phyloP scores from a whole-genome alignment of 1,140 invertebrate species.

The Rhopalosiphum padi region DNA sequence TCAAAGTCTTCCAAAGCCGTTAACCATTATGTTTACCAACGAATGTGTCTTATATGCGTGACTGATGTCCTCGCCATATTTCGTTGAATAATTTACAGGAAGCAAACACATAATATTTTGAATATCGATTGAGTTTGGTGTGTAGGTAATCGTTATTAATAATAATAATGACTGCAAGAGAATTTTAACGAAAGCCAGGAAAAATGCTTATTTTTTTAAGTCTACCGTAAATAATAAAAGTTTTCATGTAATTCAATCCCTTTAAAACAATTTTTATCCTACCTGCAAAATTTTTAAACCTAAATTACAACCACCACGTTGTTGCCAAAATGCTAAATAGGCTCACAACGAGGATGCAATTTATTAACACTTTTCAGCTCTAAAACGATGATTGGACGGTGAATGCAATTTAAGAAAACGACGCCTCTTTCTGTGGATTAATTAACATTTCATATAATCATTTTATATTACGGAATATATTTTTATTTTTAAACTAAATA shows the following conservation, averaged over 20 bases:
- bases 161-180: background rate
- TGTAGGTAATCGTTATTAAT: background rate
- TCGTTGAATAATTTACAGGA: background rate
- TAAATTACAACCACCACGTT: background rate
- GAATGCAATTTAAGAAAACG: background rate
- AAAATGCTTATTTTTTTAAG: background rate
- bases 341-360: background rate
- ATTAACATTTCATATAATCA: constrained; percentile 15
- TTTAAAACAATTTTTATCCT: background rate
- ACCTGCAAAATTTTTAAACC: background rate
- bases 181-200: background rate
- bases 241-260: background rate
- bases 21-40: constrained; percentile 2
- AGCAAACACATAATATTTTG: background rate
- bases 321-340: constrained; percentile 36
- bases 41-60: background rate
- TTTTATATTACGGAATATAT: background rate
- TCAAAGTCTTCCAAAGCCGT: constrained; percentile 21
- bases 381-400: background rate
- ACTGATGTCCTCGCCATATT: background rate
- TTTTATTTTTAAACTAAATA: background rate
- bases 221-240: background rate
- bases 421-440: background rate
- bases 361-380: background rate
- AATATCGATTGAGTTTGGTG: background rate